Evolutionary conservation across 2,888 invertebrate species (phyloP).

Genomic region (Cordilura impudica): DNA sequence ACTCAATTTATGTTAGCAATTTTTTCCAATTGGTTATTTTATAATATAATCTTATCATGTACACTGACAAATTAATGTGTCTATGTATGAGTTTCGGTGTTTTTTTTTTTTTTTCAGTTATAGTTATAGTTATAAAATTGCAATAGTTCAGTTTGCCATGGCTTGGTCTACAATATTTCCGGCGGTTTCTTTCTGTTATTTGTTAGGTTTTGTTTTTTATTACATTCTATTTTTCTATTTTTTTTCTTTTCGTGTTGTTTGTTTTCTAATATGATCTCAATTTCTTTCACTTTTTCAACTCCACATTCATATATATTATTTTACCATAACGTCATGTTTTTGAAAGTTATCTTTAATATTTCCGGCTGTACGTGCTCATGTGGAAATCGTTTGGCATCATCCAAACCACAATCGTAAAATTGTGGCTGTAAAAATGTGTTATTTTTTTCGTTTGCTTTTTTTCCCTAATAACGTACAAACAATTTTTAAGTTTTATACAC

Average conservation of each 20-base stretch:
- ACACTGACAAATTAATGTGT: constrained; percentile 16
- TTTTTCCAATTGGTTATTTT: not conserved
- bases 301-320: constrained; percentile 29
- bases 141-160: constrained; percentile 41
- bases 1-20: too few relatives aligned
- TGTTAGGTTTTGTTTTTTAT: constrained; percentile 22
- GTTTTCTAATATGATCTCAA: constrained; percentile 41
- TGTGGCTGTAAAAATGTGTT: constrained; percentile 54
- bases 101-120: not conserved
- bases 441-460: constrained; percentile 33
- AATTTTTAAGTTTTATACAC: constrained; percentile 19
- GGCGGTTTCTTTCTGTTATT: constrained; percentile 58
- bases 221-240: not conserved
- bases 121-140: constrained; percentile 47
- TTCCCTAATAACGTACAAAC: not conserved
- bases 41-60: too few relatives aligned
- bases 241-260: constrained; percentile 10
- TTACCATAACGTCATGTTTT: constrained; percentile 59
- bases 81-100: not conserved
- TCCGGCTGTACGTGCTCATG: constrained; percentile 64
- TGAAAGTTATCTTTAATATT: constrained; percentile 63
- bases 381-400: constrained; percentile 62
- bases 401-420: constrained; percentile 60
- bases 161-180: constrained; percentile 62
- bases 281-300: constrained; percentile 35